Conservation (phyloP, 2,113 vertebrate species). For the Phodopus roborovskii region DNA sequence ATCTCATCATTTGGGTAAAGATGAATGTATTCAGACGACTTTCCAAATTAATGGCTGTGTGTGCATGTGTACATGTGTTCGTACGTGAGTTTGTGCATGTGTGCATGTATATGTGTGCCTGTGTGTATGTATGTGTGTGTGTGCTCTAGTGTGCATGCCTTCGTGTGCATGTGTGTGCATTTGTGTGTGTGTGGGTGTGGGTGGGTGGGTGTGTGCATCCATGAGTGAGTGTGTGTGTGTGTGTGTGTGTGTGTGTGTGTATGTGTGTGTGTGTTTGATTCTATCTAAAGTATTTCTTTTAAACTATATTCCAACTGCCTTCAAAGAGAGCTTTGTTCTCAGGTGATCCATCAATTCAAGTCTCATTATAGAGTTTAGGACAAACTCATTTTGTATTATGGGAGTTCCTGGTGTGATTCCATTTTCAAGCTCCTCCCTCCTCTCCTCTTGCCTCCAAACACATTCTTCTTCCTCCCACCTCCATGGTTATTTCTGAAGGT, state of each 20-base stretch:
- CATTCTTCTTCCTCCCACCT: background rate
- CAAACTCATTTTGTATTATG: conserved; percentile 45
- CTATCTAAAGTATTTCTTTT: conserved; percentile 52
- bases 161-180: background rate
- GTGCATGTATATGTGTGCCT: background rate
- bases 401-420: background rate
- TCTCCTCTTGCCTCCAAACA: background rate
- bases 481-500: conserved; percentile 65
- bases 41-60: conserved; percentile 19
- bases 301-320: conserved; percentile 14
- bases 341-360: conserved; percentile 45
- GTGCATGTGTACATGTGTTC: background rate
- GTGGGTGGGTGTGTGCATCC: too few relatives aligned
- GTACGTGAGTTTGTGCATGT: background rate
- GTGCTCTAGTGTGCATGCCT: background rate
- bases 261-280: background rate
- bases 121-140: background rate
- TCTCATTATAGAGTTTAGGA: conserved; percentile 48
- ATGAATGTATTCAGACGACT: background rate
- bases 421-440: background rate
- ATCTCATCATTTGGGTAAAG: background rate
- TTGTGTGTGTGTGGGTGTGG: background rate
- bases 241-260: conserved; percentile 4
- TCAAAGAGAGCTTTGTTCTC: conserved; percentile 66
- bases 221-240: background rate